Percentiles rank a stretch among this genome's conserved stretches.
These are phyloP conservation scores for Hypsibius dujardini DNA, from an alignment of 1,140 invertebrate genomes.

Conservation along the genomic window DNA sequence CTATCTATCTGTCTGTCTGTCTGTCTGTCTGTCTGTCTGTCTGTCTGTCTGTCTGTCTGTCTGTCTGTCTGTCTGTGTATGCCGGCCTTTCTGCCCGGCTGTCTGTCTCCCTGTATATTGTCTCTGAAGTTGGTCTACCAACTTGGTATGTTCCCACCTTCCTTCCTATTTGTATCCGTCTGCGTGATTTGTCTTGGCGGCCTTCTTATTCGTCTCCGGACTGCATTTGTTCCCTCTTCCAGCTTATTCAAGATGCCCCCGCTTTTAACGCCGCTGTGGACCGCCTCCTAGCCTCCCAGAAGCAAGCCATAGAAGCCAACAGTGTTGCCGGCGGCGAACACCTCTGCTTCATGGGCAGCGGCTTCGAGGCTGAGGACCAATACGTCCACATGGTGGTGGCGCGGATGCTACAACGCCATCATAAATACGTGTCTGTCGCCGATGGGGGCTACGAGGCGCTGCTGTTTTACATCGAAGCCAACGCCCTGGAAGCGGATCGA, in stretches of 20 bases:
- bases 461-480: slow-evolving; percentile 27
- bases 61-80: too few species aligned
- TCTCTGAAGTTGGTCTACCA: too few species aligned
- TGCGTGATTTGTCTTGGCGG: too few species aligned
- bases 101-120: too few species aligned
- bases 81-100: too few species aligned
- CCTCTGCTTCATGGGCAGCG: slow-evolving; percentile 88
- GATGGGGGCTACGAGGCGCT: slow-evolving; percentile 67
- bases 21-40: too few species aligned
- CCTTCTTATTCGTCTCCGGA: too few species aligned
- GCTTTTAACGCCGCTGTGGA: slow-evolving; percentile 86
- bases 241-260: slow-evolving; percentile 68
- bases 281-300: slow-evolving; percentile 69
- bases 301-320: slow-evolving; percentile 66
- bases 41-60: too few species aligned
- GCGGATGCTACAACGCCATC: slow-evolving; percentile 83
- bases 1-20: too few species aligned
- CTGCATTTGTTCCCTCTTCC: too few species aligned
- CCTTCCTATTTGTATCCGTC: too few species aligned
- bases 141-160: too few species aligned
- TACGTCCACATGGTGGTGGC: slow-evolving; percentile 96
- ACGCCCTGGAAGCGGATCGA: slow-evolving; percentile 27
- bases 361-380: slow-evolving; percentile 80
- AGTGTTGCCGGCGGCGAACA: slow-evolving; percentile 83
- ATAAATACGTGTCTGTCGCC: slow-evolving; percentile 73